phyloP scores from a whole-genome alignment of 2,113 vertebrate species.

The Sialia sialis region DNA sequence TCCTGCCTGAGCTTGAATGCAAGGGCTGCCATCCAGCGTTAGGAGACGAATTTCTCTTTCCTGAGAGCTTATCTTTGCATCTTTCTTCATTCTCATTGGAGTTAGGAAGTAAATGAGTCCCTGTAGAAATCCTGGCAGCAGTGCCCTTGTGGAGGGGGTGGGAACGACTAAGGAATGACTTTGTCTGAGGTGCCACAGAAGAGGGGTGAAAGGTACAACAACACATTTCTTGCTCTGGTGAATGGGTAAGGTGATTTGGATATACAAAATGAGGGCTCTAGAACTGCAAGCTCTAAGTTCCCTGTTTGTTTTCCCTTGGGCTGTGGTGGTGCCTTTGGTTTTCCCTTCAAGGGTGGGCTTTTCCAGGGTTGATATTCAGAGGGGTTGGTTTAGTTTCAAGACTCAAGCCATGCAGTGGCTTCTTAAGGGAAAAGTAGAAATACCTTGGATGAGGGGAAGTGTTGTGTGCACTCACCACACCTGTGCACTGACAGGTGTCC shows the following conservation, averaged over 20 bases:
- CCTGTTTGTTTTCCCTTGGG: background rate
- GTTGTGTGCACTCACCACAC: background rate
- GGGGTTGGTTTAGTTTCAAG: background rate
- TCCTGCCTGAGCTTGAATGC: background rate
- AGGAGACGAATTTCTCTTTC: background rate
- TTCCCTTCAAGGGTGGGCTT: background rate
- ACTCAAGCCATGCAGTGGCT: background rate
- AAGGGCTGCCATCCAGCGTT: background rate
- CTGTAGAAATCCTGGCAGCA: background rate
- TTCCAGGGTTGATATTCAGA: background rate
- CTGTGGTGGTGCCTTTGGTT: fast-evolving
- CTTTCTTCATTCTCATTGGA: background rate
- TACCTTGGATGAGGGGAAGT: background rate
- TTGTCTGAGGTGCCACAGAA: background rate
- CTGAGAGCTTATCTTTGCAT: background rate
- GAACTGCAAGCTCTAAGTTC: background rate
- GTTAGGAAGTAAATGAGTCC: background rate
- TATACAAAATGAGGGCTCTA: background rate
- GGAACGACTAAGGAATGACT: background rate
- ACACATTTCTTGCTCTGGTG: fast-evolving
- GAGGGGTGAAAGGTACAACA: background rate
- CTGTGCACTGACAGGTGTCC: background rate
- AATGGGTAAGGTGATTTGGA: background rate
- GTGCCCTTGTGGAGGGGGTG: background rate
- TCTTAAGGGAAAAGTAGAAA: background rate